Base-by-base conservation (phyloP, 2,888 invertebrate genomes). In the Apamea crenata region DNA sequence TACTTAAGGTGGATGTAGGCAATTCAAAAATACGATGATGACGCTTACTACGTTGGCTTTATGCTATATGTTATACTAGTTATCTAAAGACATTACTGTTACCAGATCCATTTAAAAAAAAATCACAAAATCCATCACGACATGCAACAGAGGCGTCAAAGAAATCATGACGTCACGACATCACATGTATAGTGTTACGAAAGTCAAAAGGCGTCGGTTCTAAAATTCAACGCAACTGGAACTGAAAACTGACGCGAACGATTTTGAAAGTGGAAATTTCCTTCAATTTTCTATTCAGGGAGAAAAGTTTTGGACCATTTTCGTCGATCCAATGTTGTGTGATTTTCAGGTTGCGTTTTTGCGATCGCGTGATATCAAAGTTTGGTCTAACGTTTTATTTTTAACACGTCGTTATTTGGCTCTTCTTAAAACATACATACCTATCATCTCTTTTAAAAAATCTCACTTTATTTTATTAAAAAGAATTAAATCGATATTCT, bases 221-320 rank as follows among this genome's bases (percentile, higher is more conserved):
- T 4, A 81, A 76, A 76, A 18, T 76, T 77, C 63, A n/a, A 47
- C 47, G 14, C 36, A 29, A 32, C 53, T 61, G 80, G 10, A 29
- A 40, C 53, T 76, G 76, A 81, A 81, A 82, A 63, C 68, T 65
- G 44, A 50, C 47, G 16, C n/a, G 21, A 65, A 82, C 32, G 36
- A 53, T 32, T 81, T 76, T 25, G 36, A 63, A 56, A 8, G 75
- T 75, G 47, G 18, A 69, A 82, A 69, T 76, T 63, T 50, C 29
- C 47, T 69, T 32, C 47, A 50, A 76, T 76, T 76, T 76, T 76
- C 36, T 12, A 32, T 29, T 18, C 32, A 36, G 2, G 1, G 10
- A 66, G 44, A 68, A 81, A 80, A 70, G 65, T 77, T 70, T 50
- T 7, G 10, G 2, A 53, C 1, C 65, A 70, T 81, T 77, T 82